Evolutionary conservation across 2,113 vertebrate genomes (phyloP).

Genomic region (Empidonax traillii): DNA sequence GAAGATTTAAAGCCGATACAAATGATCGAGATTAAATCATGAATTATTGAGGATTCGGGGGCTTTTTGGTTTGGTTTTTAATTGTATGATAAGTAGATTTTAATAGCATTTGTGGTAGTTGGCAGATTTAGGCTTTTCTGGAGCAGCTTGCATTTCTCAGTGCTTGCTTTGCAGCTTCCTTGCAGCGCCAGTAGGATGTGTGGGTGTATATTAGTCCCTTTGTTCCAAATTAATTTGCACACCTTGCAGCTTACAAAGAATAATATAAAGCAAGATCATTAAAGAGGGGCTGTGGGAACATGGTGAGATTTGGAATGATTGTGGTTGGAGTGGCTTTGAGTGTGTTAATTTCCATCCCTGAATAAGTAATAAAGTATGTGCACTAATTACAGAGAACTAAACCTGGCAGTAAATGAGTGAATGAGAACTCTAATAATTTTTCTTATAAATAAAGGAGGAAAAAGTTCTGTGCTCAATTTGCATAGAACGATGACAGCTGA

Average conservation of each 20-base stretch:
- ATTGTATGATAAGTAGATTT: not conserved
- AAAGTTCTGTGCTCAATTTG: not conserved
- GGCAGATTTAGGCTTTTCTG: slow-evolving; percentile 9
- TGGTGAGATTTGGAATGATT: not conserved
- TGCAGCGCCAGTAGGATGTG: not conserved
- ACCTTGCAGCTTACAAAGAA: not conserved
- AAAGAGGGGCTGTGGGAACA: not conserved
- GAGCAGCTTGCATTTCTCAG: slow-evolving; percentile 19
- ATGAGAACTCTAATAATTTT: not conserved
- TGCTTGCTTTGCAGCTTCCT: slow-evolving; percentile 52
- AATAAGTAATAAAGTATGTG: not conserved
- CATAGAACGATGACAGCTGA: not conserved
- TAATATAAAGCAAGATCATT: not conserved
- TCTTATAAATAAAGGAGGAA: not conserved
- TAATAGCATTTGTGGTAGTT: not conserved
- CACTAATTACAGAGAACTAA: not conserved
- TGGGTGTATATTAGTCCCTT: not conserved
- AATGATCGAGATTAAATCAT: not conserved
- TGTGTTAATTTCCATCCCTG: not conserved
- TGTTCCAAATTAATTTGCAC: slow-evolving; percentile 21
- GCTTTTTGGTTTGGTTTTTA: not conserved
- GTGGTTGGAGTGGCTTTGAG: not conserved
- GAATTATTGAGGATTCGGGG: not conserved
- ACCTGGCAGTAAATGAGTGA: not conserved
- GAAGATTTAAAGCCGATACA: not conserved